phyloP scores from a whole-genome alignment of 2,888 invertebrate species.

The Steromphala cineraria region DNA sequence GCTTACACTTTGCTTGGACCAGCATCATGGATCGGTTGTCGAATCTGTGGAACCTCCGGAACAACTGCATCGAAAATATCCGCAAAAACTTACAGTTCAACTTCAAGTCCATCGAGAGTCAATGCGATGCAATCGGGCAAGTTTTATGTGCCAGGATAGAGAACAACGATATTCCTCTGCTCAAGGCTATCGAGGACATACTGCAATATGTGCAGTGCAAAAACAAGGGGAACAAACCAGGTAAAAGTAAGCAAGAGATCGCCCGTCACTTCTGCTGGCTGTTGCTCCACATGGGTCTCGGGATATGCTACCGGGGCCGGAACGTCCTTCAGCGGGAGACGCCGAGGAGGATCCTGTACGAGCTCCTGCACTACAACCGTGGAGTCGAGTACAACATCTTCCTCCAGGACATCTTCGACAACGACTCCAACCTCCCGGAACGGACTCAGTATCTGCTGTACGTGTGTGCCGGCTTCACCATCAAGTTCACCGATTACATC shows the following conservation, averaged over 20 bases:
- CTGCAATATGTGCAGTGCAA: not conserved
- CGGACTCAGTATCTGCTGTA: conserved; percentile 15
- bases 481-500: conserved; percentile 4
- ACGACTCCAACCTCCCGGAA: not conserved
- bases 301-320: not conserved
- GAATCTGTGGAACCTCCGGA: not conserved
- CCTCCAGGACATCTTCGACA: conserved; percentile 11
- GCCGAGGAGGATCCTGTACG: not conserved
- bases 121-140: conserved; percentile 13
- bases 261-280: conserved; percentile 23
- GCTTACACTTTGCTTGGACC: not conserved
- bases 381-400: conserved; percentile 24
- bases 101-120: not conserved
- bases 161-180: not conserved
- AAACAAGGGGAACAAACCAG: not conserved
- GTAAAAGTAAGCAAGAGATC: not conserved
- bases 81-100: not conserved
- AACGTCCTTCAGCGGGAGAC: not conserved
- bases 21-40: conserved; percentile 4
- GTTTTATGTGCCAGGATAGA: not conserved
- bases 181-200: not conserved
- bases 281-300: conserved; percentile 17
- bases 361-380: conserved; percentile 1
- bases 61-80: conserved; percentile 6
- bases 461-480: not conserved